Evolutionary conservation across 2,888 invertebrate genomes (phyloP), one percentile per base, ranked within the genome.

Genomic region (Patella ulyssiponensis): DNA sequence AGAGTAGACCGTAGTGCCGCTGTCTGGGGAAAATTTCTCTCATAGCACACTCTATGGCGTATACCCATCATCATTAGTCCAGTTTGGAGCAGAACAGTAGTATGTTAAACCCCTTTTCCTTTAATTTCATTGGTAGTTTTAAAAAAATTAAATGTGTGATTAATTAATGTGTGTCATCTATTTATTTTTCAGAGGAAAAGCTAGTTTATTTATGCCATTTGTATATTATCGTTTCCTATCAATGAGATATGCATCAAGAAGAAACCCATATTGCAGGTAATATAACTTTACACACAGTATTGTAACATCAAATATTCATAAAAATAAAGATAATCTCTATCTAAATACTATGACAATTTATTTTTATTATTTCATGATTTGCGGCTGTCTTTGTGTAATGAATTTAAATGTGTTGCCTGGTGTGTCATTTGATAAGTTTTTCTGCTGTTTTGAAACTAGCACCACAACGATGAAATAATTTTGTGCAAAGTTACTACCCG

Each of bases 211-310:
- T 89, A 96, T 98, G 17, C 98, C 98, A 71, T 96, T 99, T 92
- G 94, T 98, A 88, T 99, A 99, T 94, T 99, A 98, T 93, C 96
- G 98, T 92, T 99, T 99, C 93, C 93, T 99, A 88, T 94, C 95
- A 80, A 94, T 97, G 91, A 95, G 99, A 81, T 98, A 99, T 93
- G 93, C 96, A 80, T 99, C 99, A 9, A 94, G 97, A 78, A 95
- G 99, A 87, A 99, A 99, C 94, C 98, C 98, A 0, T 97, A 97
- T 93, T 97, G 97, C 76, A 95, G 97, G 90, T 97, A 95, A 91
- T 5, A 9, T 44, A 44, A 44, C 44, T 44, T 44, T 44, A 44
- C 44, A 44, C 9, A 44, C 1, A 33, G 33, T 33, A 33, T 33
- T 33, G 0, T 33, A 33, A 33, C 27, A 27, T 27, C 27, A 27